Evolutionary conservation across 1,140 invertebrate species (phyloP), one percentile per base, ranked within the genome.

Genomic region (Araneus ventricosus): DNA sequence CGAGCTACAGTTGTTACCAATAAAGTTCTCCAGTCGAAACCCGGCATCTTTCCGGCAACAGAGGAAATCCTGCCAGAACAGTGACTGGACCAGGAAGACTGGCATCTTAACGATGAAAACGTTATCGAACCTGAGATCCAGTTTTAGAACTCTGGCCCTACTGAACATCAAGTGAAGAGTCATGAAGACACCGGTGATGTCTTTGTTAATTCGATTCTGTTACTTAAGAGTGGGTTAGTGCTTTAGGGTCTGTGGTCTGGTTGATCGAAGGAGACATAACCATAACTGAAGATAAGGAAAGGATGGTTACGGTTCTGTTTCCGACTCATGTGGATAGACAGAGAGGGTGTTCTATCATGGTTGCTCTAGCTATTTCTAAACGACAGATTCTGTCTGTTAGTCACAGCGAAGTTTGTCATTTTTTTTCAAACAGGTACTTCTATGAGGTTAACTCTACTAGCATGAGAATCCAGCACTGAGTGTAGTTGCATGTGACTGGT

Each of bases 381-480:
- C n/a, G 30, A 94, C 27, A 20, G 91, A 45, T 37, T 94, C 94
- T 30, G 41, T 14, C 61, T 88, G 87, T 30, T 94, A 94, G 5
- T 94, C 94, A 14, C 87, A 41, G 52, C 94, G n/a, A 94, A 86
- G 52, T 67, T 14, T 88, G 90, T 94, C 30, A 67, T n/a, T n/a
- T 91, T 84, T 92, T 90, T n/a, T 94, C 90, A 63, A 94, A 94
- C 0, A n/a, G 94, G 89, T n/a, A 94, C 87, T 2, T 92, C 82
- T n/a, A 94, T 93, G 2, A 94, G 70, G 59, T 94, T 94, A 8
- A 94, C 87, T 57, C 94, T 92, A 17, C 94, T 94, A 61, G 94
- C 14, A 93, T 34, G 4, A 94, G 61, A 79, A 86, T 10, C 61
- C 85, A 2, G 94, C 94, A 80, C 94, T 59, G 86, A 4, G 94